phyloP scores from a whole-genome alignment of 1,140 invertebrate species.

The Aphelinus certus region DNA sequence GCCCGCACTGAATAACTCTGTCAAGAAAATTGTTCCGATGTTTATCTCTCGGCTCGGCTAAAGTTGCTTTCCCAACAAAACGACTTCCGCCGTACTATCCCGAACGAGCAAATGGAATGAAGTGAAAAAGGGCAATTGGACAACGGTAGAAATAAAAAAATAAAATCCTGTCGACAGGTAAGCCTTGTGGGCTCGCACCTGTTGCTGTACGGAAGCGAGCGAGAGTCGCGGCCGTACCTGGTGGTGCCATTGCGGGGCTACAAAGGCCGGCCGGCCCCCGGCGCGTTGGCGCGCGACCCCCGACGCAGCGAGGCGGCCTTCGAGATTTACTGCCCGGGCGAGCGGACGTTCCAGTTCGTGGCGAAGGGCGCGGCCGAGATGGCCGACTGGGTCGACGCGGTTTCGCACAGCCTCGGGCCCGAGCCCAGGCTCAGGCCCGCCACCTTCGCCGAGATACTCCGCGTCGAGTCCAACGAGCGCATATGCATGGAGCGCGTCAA shows the following conservation, averaged over 20 bases:
- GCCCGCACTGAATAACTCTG: too few species aligned
- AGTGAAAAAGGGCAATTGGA: too few species aligned
- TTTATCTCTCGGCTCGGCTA: too few species aligned
- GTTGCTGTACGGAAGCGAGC: conserved; percentile 54
- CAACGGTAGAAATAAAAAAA: too few species aligned
- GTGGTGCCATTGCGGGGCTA: conserved; percentile 54
- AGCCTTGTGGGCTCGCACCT: conserved; percentile 55
- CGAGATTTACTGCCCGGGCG: conserved; percentile 56
- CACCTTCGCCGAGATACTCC: conserved; percentile 27
- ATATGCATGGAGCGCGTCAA: conserved; percentile 28
- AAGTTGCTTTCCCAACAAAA: too few species aligned
- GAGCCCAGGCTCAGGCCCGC: conserved; percentile 18
- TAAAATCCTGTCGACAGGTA: conserved; percentile 28
- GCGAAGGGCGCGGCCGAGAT: conserved; percentile 54
- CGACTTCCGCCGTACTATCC: too few species aligned
- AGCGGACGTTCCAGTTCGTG: conserved; percentile 55
- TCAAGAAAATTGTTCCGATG: too few species aligned
- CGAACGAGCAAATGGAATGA: too few species aligned
- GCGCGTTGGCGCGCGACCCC: conserved; percentile 46
- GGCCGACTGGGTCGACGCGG: conserved; percentile 55
- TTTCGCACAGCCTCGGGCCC: conserved; percentile 41
- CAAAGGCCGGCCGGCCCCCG: conserved; percentile 51
- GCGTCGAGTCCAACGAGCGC: conserved; percentile 23
- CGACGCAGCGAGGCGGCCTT: conserved; percentile 55
- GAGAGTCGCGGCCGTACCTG: conserved; percentile 49